Percentiles rank a stretch among this genome's conserved stretches.
phyloP scores from a whole-genome alignment of 2,113 vertebrate species.

The Corythaixoides concolor region DNA sequence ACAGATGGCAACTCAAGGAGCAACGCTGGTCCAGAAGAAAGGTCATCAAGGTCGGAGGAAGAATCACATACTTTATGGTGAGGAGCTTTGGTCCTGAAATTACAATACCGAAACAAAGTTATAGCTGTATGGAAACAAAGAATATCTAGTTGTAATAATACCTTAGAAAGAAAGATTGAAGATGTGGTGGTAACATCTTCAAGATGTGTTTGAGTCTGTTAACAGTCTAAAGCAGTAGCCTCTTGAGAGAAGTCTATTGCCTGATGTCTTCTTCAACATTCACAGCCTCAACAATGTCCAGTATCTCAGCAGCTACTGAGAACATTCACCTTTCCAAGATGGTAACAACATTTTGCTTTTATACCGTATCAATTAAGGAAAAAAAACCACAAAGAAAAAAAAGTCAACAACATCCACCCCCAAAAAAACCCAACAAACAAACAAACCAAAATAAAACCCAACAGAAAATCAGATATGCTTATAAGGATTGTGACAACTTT shows the following conservation, averaged over 20 bases:
- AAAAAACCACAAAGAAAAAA: neutral
- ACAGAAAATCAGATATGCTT: neutral
- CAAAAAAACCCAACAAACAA: neutral
- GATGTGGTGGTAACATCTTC: neutral
- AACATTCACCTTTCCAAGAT: neutral
- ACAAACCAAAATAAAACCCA: neutral
- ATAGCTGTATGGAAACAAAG: neutral
- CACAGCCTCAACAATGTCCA: neutral
- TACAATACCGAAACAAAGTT: neutral
- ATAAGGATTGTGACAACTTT: neutral
- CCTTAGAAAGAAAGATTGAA: neutral
- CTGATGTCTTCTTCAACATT: neutral
- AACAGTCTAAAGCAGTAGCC: neutral
- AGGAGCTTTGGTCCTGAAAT: neutral
- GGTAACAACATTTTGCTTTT: neutral
- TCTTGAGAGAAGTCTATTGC: neutral
- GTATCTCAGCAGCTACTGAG: neutral
- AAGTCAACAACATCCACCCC: fast-evolving
- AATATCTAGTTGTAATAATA: neutral
- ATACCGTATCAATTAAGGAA: neutral
- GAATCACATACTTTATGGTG: neutral
- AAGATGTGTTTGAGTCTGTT: neutral
- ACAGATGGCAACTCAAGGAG: neutral
- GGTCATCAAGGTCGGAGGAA: neutral
- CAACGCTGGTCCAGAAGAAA: neutral